These are phyloP conservation scores for Notothenia coriiceps DNA, from an alignment of 2,113 vertebrate species.

Conservation along the genomic window DNA sequence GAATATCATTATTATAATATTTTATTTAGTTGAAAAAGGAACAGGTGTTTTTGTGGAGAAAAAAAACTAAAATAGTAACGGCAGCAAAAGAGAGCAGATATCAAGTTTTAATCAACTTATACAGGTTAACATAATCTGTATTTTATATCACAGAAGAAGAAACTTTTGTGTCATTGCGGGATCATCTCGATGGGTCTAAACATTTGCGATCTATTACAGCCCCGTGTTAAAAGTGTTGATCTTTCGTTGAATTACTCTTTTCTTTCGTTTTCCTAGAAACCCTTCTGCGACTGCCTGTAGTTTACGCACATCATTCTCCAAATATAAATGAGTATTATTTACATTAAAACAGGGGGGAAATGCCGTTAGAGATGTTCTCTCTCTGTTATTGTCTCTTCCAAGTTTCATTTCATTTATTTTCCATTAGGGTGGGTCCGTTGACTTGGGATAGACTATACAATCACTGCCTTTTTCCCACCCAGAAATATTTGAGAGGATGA, in stretches of 20 bases:
- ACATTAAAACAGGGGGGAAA: not conserved
- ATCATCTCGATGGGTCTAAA: constrained; percentile 11
- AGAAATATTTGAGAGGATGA: constrained; percentile 9
- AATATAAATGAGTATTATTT: not conserved
- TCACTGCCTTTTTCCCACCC: constrained; percentile 27
- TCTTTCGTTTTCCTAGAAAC: constrained; percentile 25
- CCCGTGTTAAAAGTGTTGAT: constrained; percentile 24
- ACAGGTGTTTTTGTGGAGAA: constrained; percentile 47
- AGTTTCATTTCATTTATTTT: constrained; percentile 19
- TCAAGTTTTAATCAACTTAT: not conserved
- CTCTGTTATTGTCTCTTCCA: not conserved
- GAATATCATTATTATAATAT: not conserved
- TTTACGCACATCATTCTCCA: not conserved
- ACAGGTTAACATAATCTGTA: not conserved
- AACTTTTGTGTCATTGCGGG: not conserved
- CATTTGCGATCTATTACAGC: constrained; percentile 31
- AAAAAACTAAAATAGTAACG: not conserved
- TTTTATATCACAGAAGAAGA: not conserved
- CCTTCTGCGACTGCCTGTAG: not conserved
- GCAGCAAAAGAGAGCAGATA: not conserved
- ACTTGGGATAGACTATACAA: constrained; percentile 18
- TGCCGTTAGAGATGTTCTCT: not conserved
- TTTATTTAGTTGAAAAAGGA: not conserved
- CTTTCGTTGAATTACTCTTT: not conserved
- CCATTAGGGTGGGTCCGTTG: constrained; percentile 30